Evolutionary conservation across 2,113 vertebrate genomes (phyloP).

Genomic region (Holacanthus passer): DNA sequence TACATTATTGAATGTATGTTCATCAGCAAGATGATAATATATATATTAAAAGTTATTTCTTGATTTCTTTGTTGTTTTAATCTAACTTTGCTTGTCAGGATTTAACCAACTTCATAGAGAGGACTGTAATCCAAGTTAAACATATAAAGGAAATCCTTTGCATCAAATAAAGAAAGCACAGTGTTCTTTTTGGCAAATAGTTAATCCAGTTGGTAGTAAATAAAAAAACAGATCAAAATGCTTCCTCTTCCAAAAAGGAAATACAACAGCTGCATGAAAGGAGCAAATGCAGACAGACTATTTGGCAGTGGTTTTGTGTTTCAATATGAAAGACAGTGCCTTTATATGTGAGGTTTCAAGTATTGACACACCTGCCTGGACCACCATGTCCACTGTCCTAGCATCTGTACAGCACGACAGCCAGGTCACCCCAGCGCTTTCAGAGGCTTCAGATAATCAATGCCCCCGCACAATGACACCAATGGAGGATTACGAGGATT

Average conservation of each 20-base stretch:
- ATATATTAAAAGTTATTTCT: not conserved
- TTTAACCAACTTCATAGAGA: constrained; percentile 39
- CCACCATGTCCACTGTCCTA: constrained; percentile 57
- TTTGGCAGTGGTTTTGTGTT: constrained; percentile 16
- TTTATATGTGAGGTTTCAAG: constrained; percentile 36
- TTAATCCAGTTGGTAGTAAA: constrained; percentile 43
- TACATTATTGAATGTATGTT: too few species aligned
- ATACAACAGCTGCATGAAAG: constrained; percentile 14
- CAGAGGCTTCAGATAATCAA: constrained; percentile 74
- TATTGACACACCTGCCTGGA: constrained; percentile 67
- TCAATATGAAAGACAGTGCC: constrained; percentile 18
- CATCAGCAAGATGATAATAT: not conserved
- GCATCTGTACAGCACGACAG: constrained; percentile 55
- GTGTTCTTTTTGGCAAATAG: constrained; percentile 44
- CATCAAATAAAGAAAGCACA: constrained; percentile 37
- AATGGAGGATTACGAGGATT: constrained; percentile 73
- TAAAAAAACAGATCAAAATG: constrained; percentile 49
- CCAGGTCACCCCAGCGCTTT: constrained; percentile 67
- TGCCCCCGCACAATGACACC: constrained; percentile 70
- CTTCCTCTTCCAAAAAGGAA: constrained; percentile 10
- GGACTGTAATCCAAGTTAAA: constrained; percentile 32
- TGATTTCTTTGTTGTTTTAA: not conserved
- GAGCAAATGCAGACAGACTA: not conserved
- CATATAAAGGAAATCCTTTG: constrained; percentile 35
- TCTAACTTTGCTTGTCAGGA: constrained; percentile 15